Evolutionary conservation across 2,113 vertebrate genomes (phyloP).

Genomic region (Leptocoma aspasia): DNA sequence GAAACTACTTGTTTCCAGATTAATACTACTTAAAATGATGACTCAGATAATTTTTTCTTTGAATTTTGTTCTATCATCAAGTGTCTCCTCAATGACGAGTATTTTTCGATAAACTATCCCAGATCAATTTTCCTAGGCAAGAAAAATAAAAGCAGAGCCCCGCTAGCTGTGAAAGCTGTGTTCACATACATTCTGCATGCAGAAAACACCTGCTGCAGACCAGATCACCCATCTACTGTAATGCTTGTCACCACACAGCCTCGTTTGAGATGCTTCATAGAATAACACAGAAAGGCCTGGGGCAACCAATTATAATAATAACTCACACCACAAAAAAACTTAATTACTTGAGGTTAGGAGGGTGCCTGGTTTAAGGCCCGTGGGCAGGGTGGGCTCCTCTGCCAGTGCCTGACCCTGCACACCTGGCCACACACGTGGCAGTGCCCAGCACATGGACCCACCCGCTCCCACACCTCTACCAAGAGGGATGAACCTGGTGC

Average conservation of each 20-base stretch:
- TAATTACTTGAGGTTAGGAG: slow-evolving; percentile 45
- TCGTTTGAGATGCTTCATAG: background rate
- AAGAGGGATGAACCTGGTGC: background rate
- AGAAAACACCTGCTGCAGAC: background rate
- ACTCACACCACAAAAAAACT: slow-evolving; percentile 15
- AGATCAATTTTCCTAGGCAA: background rate
- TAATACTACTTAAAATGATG: background rate
- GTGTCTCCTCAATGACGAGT: background rate
- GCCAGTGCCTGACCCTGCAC: background rate
- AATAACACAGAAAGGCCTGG: background rate
- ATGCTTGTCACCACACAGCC: background rate
- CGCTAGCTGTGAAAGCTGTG: rapidly evolving
- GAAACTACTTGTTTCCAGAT: background rate
- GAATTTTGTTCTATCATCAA: background rate
- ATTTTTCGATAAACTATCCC: background rate
- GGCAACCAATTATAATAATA: slow-evolving; percentile 8
- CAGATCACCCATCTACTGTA: background rate
- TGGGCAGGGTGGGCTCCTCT: background rate
- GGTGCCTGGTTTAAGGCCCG: rapidly evolving
- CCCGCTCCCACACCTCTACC: background rate
- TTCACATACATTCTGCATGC: background rate
- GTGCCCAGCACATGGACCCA: rapidly evolving
- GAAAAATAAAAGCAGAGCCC: background rate
- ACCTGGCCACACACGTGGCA: background rate
- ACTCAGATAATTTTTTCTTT: background rate